phyloP scores from a whole-genome alignment of 2,888 invertebrate genomes.

The Dasypogon diadema region DNA sequence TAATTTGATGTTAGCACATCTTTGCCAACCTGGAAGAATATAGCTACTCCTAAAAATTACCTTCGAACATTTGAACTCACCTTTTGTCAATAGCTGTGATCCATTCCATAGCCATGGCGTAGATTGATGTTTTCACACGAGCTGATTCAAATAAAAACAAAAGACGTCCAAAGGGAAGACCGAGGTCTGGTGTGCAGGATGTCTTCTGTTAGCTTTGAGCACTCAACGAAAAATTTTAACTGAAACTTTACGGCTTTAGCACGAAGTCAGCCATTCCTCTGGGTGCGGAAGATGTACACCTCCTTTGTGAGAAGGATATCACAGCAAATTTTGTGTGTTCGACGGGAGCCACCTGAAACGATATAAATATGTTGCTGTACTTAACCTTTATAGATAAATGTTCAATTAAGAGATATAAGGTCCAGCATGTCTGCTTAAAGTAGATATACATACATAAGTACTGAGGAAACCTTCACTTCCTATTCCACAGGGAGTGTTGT shows the following conservation, averaged over 20 bases:
- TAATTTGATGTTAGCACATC: background rate
- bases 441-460: too few relatives aligned
- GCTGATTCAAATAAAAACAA: slow-evolving; percentile 22
- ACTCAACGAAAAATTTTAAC: background rate
- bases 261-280: background rate
- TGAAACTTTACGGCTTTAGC: slow-evolving; percentile 19
- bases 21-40: background rate
- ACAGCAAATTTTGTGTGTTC: slow-evolving; percentile 3
- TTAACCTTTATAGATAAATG: background rate
- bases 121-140: slow-evolving; percentile 3
- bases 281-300: background rate
- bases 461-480: too few relatives aligned
- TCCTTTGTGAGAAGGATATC: background rate
- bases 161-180: background rate
- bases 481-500: too few relatives aligned
- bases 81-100: slow-evolving; percentile 72
- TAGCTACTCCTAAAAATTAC: background rate
- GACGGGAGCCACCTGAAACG: slow-evolving; percentile 9
- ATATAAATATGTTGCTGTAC: slow-evolving; percentile 9
- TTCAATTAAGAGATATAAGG: background rate
- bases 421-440: background rate
- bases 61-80: slow-evolving; percentile 61
- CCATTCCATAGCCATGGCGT: slow-evolving; percentile 71
- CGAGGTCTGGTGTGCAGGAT: background rate
- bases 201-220: background rate